phyloP scores from a whole-genome alignment of 1,140 invertebrate genomes.

The Bombyx mandarina region DNA sequence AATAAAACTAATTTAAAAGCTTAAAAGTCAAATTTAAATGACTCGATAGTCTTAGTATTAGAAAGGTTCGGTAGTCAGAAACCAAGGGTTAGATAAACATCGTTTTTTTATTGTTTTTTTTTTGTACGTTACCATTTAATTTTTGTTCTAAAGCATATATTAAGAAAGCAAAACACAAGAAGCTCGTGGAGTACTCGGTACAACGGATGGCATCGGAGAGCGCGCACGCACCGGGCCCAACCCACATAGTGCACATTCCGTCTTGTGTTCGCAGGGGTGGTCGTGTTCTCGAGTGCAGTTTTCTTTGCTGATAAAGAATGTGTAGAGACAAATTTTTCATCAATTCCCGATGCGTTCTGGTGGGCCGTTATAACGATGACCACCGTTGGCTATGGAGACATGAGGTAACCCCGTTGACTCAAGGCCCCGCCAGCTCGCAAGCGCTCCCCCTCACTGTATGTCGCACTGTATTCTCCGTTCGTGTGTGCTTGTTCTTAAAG shows the following conservation, averaged over 20 bases:
- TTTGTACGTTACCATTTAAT: too few species aligned
- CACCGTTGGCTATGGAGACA: slow-evolving; percentile 98
- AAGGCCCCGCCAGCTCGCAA: slow-evolving; percentile 53
- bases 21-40: too few species aligned
- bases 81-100: too few species aligned
- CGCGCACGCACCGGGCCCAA: too few species aligned
- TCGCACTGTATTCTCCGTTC: slow-evolving; percentile 67
- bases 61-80: too few species aligned
- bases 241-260: slow-evolving; percentile 35
- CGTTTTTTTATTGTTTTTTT: too few species aligned
- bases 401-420: slow-evolving; percentile 81
- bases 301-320: slow-evolving; percentile 99
- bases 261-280: slow-evolving; percentile 83
- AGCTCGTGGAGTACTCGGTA: too few species aligned
- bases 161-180: too few species aligned
- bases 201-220: too few species aligned
- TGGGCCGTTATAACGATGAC: slow-evolving; percentile 96
- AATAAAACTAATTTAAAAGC: too few species aligned
- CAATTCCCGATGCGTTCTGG: slow-evolving; percentile 97
- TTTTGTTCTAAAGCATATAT: too few species aligned
- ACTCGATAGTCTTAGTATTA: too few species aligned
- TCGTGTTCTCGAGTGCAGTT: slow-evolving; percentile 97
- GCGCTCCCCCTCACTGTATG: slow-evolving; percentile 50
- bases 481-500: slow-evolving; percentile 80
- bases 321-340: slow-evolving; percentile 96